phyloP scores from a whole-genome alignment of 2,797 vertebrate genomes.

The Steatocranus sp. region DNA sequence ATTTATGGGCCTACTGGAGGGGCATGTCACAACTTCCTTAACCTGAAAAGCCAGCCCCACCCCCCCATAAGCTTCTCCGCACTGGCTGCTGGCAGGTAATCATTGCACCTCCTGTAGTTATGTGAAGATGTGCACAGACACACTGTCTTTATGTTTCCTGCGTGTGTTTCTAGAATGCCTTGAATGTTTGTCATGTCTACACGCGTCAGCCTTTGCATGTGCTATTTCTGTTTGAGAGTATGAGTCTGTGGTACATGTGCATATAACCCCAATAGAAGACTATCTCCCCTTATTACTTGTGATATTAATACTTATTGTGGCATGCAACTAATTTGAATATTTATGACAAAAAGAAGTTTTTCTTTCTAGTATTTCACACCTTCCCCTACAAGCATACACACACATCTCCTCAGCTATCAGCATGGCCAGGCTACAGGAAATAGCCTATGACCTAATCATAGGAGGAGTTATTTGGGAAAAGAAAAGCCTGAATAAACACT shows the following conservation, averaged over 20 bases:
- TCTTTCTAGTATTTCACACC: background rate
- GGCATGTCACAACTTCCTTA: constrained; percentile 72
- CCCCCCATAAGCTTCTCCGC: constrained; percentile 4
- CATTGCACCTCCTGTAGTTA: constrained; percentile 44
- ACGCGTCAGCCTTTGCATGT: constrained; percentile 13
- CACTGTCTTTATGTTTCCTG: constrained; percentile 21
- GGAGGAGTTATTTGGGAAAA: constrained; percentile 11
- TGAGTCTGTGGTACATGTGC: background rate
- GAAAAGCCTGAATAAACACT: constrained; percentile 11
- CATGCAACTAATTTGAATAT: background rate
- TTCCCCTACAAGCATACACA: background rate
- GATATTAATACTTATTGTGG: background rate
- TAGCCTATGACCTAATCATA: constrained; percentile 6
- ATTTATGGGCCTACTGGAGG: constrained; percentile 67
- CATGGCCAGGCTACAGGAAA: background rate
- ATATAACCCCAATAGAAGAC: background rate
- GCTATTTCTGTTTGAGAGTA: constrained; percentile 16
- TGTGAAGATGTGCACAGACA: constrained; percentile 28
- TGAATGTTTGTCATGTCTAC: constrained; percentile 53
- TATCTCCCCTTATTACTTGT: background rate
- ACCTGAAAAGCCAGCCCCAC: constrained; percentile 54
- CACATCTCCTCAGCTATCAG: background rate
- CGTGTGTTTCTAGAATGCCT: constrained; percentile 14
- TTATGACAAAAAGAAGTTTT: background rate
- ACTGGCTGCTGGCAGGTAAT: background rate